Conservation (phyloP, 2,113 vertebrate species). For the Tor tambroides region DNA sequence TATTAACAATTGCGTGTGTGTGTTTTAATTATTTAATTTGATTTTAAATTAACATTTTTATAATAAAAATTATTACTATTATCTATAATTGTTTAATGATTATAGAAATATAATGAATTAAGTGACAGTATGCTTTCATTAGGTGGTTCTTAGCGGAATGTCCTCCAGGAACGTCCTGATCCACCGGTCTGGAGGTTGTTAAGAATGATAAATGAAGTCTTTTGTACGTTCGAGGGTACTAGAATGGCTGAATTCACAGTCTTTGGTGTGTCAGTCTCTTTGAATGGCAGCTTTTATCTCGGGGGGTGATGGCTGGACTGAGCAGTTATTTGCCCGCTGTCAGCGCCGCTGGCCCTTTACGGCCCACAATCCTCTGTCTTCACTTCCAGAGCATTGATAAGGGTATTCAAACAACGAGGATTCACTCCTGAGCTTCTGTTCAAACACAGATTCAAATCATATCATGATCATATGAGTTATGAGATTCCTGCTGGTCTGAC, state of each 20-base stretch:
- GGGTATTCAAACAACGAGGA: slow-evolving; percentile 57
- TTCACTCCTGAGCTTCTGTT: slow-evolving; percentile 41
- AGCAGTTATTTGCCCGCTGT: slow-evolving; percentile 55
- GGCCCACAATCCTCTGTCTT: slow-evolving; percentile 66
- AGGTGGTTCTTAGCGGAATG: neutral
- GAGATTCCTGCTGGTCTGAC: neutral
- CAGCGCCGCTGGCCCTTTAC: slow-evolving; percentile 63
- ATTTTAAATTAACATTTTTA: too few relatives aligned
- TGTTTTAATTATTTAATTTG: too few relatives aligned
- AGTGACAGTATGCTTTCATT: neutral
- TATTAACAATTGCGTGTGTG: too few relatives aligned
- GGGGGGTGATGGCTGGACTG: slow-evolving; percentile 61
- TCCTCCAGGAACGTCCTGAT: slow-evolving; percentile 1
- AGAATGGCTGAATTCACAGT: slow-evolving; percentile 58
- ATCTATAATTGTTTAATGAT: neutral
- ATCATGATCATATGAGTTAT: slow-evolving; percentile 19
- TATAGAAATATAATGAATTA: neutral
- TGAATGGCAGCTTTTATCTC: slow-evolving; percentile 76
- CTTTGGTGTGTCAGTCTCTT: slow-evolving; percentile 70
- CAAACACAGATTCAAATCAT: slow-evolving; percentile 21
- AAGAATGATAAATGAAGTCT: slow-evolving; percentile 49
- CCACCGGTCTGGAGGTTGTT: slow-evolving; percentile 48
- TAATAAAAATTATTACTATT: too few relatives aligned
- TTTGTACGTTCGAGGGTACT: slow-evolving; percentile 37
- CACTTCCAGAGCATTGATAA: slow-evolving; percentile 72